Evolutionary conservation across 2,113 vertebrate genomes (phyloP).

Genomic region (Phyllostomus discolor): DNA sequence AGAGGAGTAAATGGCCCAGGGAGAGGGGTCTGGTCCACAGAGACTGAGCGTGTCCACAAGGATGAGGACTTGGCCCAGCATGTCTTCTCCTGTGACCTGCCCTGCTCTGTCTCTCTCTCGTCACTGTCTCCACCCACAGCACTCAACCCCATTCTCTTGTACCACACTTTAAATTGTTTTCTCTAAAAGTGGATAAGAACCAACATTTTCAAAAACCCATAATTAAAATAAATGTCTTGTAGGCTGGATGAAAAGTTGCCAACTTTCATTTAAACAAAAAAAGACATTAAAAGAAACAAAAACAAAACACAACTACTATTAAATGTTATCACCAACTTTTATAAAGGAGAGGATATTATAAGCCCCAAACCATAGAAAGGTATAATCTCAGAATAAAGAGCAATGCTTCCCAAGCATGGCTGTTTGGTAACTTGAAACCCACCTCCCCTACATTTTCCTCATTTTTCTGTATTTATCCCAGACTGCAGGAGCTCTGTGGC

Average conservation of each 20-base stretch:
- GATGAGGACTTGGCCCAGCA: fast-evolving
- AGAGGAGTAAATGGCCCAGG: fast-evolving
- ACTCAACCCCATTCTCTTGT: fast-evolving
- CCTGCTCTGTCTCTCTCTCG: fast-evolving
- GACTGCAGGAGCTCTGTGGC: fast-evolving
- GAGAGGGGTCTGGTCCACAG: background rate
- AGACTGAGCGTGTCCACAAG: fast-evolving
- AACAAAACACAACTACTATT: background rate
- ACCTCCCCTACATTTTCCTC: fast-evolving
- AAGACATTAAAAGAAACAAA: background rate
- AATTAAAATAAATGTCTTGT: background rate
- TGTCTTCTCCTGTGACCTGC: background rate
- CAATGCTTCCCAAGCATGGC: fast-evolving
- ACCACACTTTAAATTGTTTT: fast-evolving
- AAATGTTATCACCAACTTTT: background rate
- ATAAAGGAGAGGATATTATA: background rate
- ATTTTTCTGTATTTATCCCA: background rate
- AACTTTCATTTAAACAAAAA: background rate
- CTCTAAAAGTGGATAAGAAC: background rate
- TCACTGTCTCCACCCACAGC: fast-evolving
- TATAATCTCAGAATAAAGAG: background rate
- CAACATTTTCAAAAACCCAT: background rate
- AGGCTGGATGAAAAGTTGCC: background rate
- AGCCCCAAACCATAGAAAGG: background rate
- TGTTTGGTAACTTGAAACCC: background rate